Evolutionary conservation across 2,888 invertebrate species (phyloP).

Genomic region (Drosophila phalerata): DNA sequence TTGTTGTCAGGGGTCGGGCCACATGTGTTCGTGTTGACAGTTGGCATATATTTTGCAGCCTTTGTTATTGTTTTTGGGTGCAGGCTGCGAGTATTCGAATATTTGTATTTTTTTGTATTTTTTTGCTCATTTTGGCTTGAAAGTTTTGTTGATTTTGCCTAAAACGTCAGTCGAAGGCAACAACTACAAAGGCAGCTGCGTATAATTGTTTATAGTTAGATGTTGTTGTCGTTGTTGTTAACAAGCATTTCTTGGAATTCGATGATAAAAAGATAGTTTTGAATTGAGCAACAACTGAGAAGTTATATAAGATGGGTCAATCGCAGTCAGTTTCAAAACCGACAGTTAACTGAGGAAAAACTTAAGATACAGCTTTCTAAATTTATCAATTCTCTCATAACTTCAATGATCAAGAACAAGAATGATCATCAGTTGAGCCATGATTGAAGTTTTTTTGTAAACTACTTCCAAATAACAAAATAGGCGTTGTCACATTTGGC

Average conservation of each 20-base stretch:
- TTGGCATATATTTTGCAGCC: slow-evolving; percentile 56
- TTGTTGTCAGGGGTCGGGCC: slow-evolving; percentile 37
- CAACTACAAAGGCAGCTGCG: slow-evolving; percentile 44
- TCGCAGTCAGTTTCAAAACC: too few species aligned
- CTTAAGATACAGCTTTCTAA: too few species aligned
- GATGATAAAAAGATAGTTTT: slow-evolving; percentile 22
- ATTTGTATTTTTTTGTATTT: slow-evolving; percentile 11
- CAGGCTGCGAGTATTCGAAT: slow-evolving; percentile 23
- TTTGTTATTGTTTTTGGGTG: slow-evolving; percentile 45
- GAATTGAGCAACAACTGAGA: slow-evolving; percentile 5
- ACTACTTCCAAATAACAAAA: not conserved
- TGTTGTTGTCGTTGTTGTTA: slow-evolving; percentile 25
- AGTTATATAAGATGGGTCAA: too few species aligned
- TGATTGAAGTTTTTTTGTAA: too few species aligned
- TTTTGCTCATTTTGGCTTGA: slow-evolving; percentile 24
- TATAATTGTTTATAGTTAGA: slow-evolving; percentile 43
- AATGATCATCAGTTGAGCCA: too few species aligned
- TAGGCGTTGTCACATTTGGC: slow-evolving; percentile 5
- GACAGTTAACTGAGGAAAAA: too few species aligned
- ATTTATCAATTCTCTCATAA: too few species aligned
- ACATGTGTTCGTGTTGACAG: slow-evolving; percentile 62
- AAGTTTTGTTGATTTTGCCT: slow-evolving; percentile 66
- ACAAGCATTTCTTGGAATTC: slow-evolving; percentile 31
- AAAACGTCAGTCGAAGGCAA: slow-evolving; percentile 48
- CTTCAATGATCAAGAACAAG: too few species aligned